Evolutionary conservation across 2,888 invertebrate species (phyloP), one percentile per base, ranked within the genome.

Genomic region (Parthenolecanium corni): DNA sequence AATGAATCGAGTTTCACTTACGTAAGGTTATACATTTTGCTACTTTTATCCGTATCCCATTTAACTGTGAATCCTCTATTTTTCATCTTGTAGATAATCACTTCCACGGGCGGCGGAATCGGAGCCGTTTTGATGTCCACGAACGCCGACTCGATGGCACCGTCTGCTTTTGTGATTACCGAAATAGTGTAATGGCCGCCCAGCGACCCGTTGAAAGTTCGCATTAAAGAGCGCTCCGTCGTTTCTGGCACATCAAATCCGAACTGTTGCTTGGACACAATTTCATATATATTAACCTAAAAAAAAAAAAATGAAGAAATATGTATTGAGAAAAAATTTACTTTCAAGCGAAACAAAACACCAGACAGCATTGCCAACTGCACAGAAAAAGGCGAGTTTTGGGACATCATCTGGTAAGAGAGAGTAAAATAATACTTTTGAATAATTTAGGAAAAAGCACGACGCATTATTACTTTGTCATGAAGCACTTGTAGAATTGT

Each of bases 61-160:
- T 42, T 16, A 3, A 18, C 44, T 9, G 44, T 9, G 18, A 6
- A 14, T 14, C 18, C 46, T 44, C 46, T 16, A 20, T 20, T 20
- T 44, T 44, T 44, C 1, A 14, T n/a, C 2, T 18, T 18, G 46
- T 16, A 18, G 21, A 82, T 82, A 47, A 77, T 76, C 21, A 87
- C 74, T 68, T 82, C 82, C 68, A 78, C 76, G 0, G 87, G 88
- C 5, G 83, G 75, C 44, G 79, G 76, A 61, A 88, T 74, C 6
- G 75, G 72, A 1, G 81, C 80, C 5, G 82, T 82, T 20, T 70
- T 67, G 61, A 79, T 78, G 23, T 76, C 68, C 0, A 80, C 74
- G 14, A 77, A 78, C 1, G 74, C 72, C 2, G 78, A 76, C 14
- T 74, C 73, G 31, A 74, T 75, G 0, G 81, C 77, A 44, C 73